phyloP scores from a whole-genome alignment of 2,113 vertebrate species.

The Cygnus buccinator region DNA sequence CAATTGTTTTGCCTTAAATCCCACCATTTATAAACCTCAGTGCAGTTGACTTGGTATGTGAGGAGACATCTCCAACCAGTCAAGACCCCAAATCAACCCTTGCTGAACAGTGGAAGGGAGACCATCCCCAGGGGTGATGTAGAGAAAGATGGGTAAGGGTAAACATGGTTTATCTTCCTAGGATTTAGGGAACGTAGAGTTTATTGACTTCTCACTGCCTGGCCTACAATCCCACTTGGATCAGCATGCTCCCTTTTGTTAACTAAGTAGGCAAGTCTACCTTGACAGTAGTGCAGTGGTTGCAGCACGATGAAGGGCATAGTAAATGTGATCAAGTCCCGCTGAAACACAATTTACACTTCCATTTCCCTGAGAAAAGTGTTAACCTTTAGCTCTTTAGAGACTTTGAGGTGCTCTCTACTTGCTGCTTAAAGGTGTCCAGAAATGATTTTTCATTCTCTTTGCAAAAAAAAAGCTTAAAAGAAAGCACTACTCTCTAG shows the following conservation, averaged over 20 bases:
- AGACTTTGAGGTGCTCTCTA: background rate
- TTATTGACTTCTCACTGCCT: background rate
- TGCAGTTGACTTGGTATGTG: background rate
- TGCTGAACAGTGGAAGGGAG: background rate
- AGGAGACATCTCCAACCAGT: background rate
- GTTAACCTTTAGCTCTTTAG: background rate
- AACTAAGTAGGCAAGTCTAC: background rate
- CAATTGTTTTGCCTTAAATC: background rate
- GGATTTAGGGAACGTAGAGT: background rate
- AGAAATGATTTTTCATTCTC: too few species aligned
- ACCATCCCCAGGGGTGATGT: background rate
- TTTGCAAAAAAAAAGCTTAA: background rate
- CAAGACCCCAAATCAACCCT: background rate
- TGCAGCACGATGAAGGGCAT: background rate
- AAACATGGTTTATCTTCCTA: background rate
- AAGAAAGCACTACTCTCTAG: background rate
- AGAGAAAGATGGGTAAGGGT: background rate
- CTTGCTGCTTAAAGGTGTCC: background rate
- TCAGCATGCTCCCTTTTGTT: background rate
- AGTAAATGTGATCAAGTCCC: background rate
- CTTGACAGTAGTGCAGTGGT: background rate
- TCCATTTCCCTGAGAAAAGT: background rate
- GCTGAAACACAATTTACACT: background rate
- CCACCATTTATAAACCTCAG: background rate
- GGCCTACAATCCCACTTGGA: fast-evolving